phyloP scores from a whole-genome alignment of 2,888 invertebrate genomes.

The Tipula vernalis region DNA sequence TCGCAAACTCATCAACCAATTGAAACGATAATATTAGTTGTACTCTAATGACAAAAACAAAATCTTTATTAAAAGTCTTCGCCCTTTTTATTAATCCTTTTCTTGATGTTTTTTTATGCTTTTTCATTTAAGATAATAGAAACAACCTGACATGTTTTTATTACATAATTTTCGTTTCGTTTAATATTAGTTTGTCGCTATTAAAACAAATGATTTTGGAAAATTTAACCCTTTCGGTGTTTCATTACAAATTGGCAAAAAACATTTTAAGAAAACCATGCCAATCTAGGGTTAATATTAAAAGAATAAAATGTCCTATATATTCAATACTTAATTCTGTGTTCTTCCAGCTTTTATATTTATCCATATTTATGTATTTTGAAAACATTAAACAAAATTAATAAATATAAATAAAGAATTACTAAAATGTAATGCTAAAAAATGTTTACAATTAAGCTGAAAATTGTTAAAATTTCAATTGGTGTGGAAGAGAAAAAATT shows the following conservation, averaged over 20 bases:
- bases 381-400: not conserved
- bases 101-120: not conserved
- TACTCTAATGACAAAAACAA: not conserved
- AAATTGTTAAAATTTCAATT: too few species aligned
- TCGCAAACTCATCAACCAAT: not conserved
- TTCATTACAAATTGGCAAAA: not conserved
- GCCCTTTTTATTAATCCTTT: not conserved
- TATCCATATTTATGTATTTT: not conserved
- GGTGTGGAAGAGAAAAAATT: too few species aligned
- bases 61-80: not conserved
- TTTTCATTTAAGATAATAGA: not conserved
- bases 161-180: not conserved
- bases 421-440: too few species aligned
- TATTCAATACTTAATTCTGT: not conserved
- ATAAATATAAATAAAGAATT: not conserved
- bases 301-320: not conserved
- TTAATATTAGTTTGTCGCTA: not conserved
- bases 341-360: not conserved
- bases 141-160: constrained; percentile 4
- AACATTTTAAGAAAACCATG: not conserved
- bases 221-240: not conserved
- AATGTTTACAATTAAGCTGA: too few species aligned
- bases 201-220: not conserved
- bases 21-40: not conserved
- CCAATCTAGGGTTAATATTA: not conserved